Evolutionary conservation across 2,888 invertebrate species (phyloP), one percentile per base, ranked within the genome.

Genomic region (Lasius fuliginosus): DNA sequence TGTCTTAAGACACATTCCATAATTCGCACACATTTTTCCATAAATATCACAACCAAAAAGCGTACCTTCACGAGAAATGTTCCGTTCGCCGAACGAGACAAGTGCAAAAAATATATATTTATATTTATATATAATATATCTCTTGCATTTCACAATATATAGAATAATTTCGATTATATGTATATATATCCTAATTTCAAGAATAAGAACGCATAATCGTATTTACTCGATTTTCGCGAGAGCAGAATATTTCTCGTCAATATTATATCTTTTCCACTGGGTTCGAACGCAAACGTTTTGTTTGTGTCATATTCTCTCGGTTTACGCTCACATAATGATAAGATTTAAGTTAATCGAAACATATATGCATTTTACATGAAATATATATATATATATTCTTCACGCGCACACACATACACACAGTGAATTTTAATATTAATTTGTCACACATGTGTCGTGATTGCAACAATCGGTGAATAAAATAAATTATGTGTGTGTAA

Each of bases 311-410:
- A 62, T 74, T 74, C 40, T 77, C 64, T 83, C 36, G 53, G 33
- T 56, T 74, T 62, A 69, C 74, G 67, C 30, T 67, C 56, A 30
- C 75, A 56, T 74, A 77, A 74, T 67, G 71, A 77, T 84, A 71
- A 86, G 42, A 85, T 74, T 88, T 85, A 83, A 87, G 85, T 85
- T 88, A 82, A 85, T 81, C 74, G 60, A 76, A 83, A 92, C 83
- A 90, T 49, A 49, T 87, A 91, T 91, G 82, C 90, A 89, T 89
- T 90, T 90, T 90, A 91, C 89, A 90, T 89, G 86, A 91, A 27
- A 42, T 58, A 71, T 60, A 46, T 60, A 60, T 60, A 60, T 36
- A n/a, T n/a, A 49, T 65, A 64, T 53, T 33, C 87, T 88, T 88
- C 89, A 88, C 88, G 86, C 23, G n/a, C 33, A n/a, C 84, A 86